Conservation (phyloP, 2,888 invertebrate species). For the Clivina fossor region DNA sequence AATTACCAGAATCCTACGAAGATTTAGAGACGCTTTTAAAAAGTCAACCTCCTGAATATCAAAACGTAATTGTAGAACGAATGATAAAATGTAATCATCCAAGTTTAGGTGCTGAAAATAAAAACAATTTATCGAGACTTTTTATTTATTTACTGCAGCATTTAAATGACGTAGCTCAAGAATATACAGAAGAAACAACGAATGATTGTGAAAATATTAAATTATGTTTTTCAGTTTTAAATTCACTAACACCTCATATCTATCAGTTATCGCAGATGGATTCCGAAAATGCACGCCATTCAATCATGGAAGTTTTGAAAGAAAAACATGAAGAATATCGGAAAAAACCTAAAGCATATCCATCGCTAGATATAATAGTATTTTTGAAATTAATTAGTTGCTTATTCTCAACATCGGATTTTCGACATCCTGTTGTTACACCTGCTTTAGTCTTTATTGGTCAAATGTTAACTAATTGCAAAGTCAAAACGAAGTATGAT, state of each 20-base stretch:
- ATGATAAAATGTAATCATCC: constrained; percentile 89
- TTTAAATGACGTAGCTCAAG: constrained; percentile 66
- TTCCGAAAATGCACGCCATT: constrained; percentile 66
- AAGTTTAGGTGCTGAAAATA: constrained; percentile 75
- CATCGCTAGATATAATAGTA: constrained; percentile 70
- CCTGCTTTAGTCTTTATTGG: constrained; percentile 82
- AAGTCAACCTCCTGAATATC: constrained; percentile 64
- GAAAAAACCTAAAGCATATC: constrained; percentile 61
- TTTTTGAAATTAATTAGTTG: constrained; percentile 80
- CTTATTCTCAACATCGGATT: constrained; percentile 89
- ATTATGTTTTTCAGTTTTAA: constrained; percentile 62
- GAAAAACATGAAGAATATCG: constrained; percentile 70
- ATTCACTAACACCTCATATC: constrained; percentile 60
- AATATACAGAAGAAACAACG: constrained; percentile 47
- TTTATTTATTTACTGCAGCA: constrained; percentile 79
- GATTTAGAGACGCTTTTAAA: constrained; percentile 64
- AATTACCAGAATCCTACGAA: constrained; percentile 65
- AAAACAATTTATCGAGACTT: constrained; percentile 70
- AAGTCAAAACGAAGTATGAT: constrained; percentile 65
- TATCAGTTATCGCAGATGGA: constrained; percentile 73
- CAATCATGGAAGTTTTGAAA: constrained; percentile 68
- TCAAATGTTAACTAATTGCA: constrained; percentile 70
- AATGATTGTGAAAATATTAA: constrained; percentile 53
- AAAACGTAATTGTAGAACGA: constrained; percentile 72
- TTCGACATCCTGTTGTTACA: constrained; percentile 84